Evolutionary conservation across 2,797 vertebrate species (phyloP), one percentile per base, ranked within the genome.

Genomic region (Pyrocephalus nanus): DNA sequence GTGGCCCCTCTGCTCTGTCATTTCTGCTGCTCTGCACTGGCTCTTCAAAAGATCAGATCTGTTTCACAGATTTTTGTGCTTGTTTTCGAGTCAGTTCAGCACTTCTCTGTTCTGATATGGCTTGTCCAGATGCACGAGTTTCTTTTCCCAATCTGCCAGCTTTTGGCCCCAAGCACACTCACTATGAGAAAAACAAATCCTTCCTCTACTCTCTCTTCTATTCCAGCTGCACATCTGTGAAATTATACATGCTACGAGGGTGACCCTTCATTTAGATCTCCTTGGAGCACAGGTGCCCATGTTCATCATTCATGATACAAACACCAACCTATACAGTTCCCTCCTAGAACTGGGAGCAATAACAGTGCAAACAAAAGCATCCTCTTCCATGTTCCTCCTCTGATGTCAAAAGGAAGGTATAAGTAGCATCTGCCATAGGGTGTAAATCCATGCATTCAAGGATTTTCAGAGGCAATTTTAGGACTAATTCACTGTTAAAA

Each of bases 41-140:
- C 70, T 84, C 58, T 92, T 92, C 50, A 69, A 64, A 92, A 83
- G 47, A 78, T 75, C 66, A 40, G 79, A 75, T 92, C 62, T 81
- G 70, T 78, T 88, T 90, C 87, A 86, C 87, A 93, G 65, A 73
- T 93, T 70, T 90, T 42, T 32, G 15, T 42, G 15, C 80, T 78
- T 55, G 48, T 87, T 93, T 92, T 86, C 71, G 66, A 48, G 79
- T 84, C 20, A 60, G 21, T 90, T 91, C 75, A 88, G 54, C 65
- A 32, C 60, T 86, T 64, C 85, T 88, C 72, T 94, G 26, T 93
- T 83, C 75, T 51, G 57, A 82, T 91, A 65, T 36, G 80, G 54
- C 47, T 66, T 76, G 55, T 73, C 78, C 87, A 92, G 76, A 62
- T 88, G 75, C 50, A 73, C 18, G 43, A 47, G 82, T 86, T 92